phyloP scores from a whole-genome alignment of 2,797 vertebrate species.

The Poeciliopsis infans region DNA sequence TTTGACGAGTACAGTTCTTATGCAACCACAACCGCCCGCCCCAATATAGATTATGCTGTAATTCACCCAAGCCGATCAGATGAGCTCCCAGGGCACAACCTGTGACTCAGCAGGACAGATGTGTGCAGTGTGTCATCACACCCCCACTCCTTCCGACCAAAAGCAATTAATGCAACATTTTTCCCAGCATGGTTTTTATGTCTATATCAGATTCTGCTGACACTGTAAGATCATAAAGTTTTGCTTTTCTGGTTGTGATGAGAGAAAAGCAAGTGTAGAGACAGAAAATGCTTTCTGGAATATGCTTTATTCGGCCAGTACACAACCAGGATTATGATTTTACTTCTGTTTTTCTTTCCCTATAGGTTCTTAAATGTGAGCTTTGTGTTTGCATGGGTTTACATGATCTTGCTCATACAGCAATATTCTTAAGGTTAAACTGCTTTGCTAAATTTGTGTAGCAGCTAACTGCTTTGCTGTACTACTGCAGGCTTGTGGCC shows the following conservation, averaged over 20 bases:
- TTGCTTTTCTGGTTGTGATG: not conserved
- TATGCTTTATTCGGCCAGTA: not conserved
- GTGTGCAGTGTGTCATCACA: not conserved
- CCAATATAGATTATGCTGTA: not conserved
- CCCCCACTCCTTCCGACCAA: not conserved
- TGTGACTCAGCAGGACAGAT: not conserved
- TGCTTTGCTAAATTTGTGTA: not conserved
- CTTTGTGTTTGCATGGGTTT: not conserved
- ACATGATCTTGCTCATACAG: not conserved
- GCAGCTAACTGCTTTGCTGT: not conserved
- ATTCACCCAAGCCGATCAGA: not conserved
- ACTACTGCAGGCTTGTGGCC: not conserved
- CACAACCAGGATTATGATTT: not conserved
- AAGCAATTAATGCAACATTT: not conserved
- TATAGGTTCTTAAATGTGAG: not conserved
- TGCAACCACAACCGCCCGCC: not conserved
- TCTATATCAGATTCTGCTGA: conserved; percentile 1
- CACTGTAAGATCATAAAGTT: not conserved
- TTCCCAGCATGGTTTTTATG: not conserved
- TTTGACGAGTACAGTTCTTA: not conserved
- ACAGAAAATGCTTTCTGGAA: not conserved
- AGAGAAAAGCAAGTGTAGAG: not conserved
- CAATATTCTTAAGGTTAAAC: not conserved
- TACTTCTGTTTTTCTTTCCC: not conserved
- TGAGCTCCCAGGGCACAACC: not conserved